Evolutionary conservation across 1,140 invertebrate species (phyloP).

Genomic region (Holotrichia oblita): DNA sequence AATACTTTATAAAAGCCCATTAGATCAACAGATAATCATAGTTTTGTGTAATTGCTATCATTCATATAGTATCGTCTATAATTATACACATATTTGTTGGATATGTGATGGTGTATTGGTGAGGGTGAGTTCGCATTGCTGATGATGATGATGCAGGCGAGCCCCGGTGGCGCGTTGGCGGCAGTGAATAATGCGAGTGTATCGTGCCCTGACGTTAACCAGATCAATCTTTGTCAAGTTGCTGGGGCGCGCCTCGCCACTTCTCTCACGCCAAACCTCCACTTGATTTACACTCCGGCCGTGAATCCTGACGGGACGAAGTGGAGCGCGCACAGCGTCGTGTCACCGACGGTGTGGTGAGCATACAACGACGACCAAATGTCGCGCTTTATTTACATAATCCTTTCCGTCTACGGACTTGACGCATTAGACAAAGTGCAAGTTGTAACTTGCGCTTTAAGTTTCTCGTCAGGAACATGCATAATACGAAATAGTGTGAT

Average conservation of each 20-base stretch:
- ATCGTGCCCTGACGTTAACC: constrained; percentile 53
- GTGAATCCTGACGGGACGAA: constrained; percentile 15
- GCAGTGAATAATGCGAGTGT: constrained; percentile 56
- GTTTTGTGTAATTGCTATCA: too few relatives aligned
- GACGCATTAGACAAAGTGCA: constrained; percentile 2
- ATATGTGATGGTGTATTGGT: background rate
- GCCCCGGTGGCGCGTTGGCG: constrained; percentile 43
- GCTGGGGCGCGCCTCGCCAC: constrained; percentile 55
- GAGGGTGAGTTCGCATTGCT: constrained; percentile 5
- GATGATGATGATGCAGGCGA: constrained; percentile 18
- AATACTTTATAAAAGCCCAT: too few relatives aligned
- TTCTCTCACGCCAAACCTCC: constrained; percentile 53
- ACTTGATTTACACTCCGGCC: constrained; percentile 54
- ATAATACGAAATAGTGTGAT: too few relatives aligned
- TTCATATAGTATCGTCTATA: background rate
- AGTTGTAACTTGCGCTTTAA: background rate
- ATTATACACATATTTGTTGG: background rate
- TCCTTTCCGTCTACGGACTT: background rate
- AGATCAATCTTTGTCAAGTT: constrained; percentile 57
- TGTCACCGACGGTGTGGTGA: background rate
- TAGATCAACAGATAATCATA: too few relatives aligned
- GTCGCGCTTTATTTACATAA: constrained; percentile 13
- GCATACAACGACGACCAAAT: background rate
- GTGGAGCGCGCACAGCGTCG: constrained; percentile 13
- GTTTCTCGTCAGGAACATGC: background rate